A percentile compares a stretch with the other conserved stretches of the same genome.
Evolutionary conservation across 2,797 vertebrate species (phyloP).

Genomic region (Cossypha caffra): DNA sequence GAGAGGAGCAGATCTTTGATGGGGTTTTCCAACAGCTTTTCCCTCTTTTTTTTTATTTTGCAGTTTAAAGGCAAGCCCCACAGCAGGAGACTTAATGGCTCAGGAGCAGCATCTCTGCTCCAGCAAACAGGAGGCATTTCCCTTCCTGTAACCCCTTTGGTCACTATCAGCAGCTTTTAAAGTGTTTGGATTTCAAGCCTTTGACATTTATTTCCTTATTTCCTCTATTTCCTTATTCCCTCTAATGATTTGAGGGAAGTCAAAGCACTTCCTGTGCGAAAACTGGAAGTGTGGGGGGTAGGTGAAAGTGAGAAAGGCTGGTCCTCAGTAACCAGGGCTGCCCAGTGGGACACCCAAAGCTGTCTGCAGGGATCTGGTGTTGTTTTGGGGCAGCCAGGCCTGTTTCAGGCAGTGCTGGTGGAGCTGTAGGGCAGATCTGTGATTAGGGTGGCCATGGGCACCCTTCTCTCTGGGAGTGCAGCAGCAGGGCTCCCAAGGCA

Average conservation of each 20-base stretch:
- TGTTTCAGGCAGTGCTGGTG: not conserved
- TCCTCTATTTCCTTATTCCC: not conserved
- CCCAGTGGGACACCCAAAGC: not conserved
- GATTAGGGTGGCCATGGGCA: not conserved
- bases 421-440: not conserved
- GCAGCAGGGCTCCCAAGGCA: not conserved
- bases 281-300: not conserved
- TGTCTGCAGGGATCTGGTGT: fast-evolving
- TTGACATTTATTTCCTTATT: not conserved
- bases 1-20: not conserved
- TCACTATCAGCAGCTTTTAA: not conserved
- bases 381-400: not conserved
- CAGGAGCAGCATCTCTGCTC: not conserved
- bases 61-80: not conserved
- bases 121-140: not conserved
- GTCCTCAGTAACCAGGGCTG: fast-evolving
- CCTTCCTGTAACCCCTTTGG: not conserved
- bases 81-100: not conserved
- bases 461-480: not conserved
- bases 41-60: not conserved
- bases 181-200: not conserved
- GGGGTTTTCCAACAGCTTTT: not conserved
- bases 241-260: not conserved
- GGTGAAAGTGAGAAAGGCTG: not conserved
- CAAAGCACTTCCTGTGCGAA: not conserved